A percentile compares a stretch with the other conserved stretches of the same genome.
These are phyloP conservation scores for Oegoconia quadripuncta DNA, from an alignment of 2,888 invertebrate genomes.

Conservation along the genomic window DNA sequence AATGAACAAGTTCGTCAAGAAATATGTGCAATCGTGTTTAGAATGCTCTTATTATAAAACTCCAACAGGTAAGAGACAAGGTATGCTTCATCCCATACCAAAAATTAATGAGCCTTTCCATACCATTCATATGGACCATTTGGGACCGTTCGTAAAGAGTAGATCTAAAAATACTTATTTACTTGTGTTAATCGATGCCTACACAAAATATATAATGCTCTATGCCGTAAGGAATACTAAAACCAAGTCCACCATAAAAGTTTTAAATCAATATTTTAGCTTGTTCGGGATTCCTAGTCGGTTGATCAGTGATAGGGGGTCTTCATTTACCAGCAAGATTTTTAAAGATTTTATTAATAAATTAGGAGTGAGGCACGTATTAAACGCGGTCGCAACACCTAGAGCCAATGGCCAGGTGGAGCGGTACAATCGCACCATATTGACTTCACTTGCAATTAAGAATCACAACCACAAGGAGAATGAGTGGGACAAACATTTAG, in stretches of 20 bases:
- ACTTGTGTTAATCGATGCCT: conserved; percentile 15
- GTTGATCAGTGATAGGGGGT: conserved; percentile 5
- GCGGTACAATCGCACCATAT: conserved; percentile 10
- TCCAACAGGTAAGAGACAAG: conserved; percentile 11
- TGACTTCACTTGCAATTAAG: conserved; percentile 4
- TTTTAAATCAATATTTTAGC: conserved; percentile 1
- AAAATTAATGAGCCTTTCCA: conserved; percentile 13
- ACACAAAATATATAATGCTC: conserved; percentile 13
- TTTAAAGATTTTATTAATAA: conserved; percentile 2
- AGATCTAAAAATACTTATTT: conserved; percentile 14
- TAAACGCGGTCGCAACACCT: conserved; percentile 12
- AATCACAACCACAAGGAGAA: conserved; percentile 1
- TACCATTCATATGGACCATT: conserved; percentile 18
- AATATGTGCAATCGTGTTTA: conserved; percentile 12
- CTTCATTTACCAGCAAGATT: conserved; percentile 3
- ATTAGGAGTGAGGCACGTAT: conserved; percentile 1
- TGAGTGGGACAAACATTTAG: conserved; percentile 7
- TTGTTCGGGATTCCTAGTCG: conserved; percentile 3
- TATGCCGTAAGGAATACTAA: conserved; percentile 13
- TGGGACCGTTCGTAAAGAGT: conserved; percentile 19
- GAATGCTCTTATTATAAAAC: conserved; percentile 14
- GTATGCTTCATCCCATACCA: conserved; percentile 15
- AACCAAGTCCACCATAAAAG: conserved; percentile 10
- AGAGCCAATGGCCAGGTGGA: conserved; percentile 15
- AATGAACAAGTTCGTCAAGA: conserved; percentile 16